Base-by-base conservation (phyloP, 2,797 vertebrate genomes). In the Denticeps clupeoides region DNA sequence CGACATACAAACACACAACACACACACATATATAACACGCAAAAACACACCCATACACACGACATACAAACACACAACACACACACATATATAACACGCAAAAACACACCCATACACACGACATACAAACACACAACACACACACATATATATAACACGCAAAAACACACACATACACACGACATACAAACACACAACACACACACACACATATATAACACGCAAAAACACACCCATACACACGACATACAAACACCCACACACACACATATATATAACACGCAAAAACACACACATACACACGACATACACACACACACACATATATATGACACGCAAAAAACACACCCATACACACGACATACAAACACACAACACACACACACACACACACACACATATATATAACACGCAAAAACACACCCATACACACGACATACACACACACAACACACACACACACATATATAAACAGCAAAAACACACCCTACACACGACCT, bases 371-470 rank as follows among this genome's bases (percentile, higher is more conserved):
- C 32, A 35, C 32, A 35, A n/a, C 13, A 35, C 32, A 33, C 31
- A 33, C 31, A 33, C 31, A 53, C 56, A 56, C 46, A 44, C 8
- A 7, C 40, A 24, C 11, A 44, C 40, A 53, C 29, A 26, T 53
- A 65, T 60, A 64, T 37, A 55, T 63, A 64, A 52, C 59, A 69
- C 53, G 51, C 56, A 47, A 29, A 10, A 24, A 52, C 38, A 31
- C 28, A 62, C 56, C 52, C 50, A 46, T 15, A 46, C 33, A 48
- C 49, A 28, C 2, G n/a, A 9, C 32, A 41, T 44, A 25, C 44
- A n/a, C 29, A 27, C 24, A n/a, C 13, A 22, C 23, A 47, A 8
- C 41, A 35, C 44, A 1, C 13, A 22, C 27, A 37, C 12, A 21
- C 15, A 24, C 8, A 31, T 54, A 21, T 58, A n/a, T 53, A 46